Evolutionary conservation across 2,113 vertebrate species (phyloP), one percentile per base, ranked within the genome.

Genomic region (Orthonyx spaldingii): DNA sequence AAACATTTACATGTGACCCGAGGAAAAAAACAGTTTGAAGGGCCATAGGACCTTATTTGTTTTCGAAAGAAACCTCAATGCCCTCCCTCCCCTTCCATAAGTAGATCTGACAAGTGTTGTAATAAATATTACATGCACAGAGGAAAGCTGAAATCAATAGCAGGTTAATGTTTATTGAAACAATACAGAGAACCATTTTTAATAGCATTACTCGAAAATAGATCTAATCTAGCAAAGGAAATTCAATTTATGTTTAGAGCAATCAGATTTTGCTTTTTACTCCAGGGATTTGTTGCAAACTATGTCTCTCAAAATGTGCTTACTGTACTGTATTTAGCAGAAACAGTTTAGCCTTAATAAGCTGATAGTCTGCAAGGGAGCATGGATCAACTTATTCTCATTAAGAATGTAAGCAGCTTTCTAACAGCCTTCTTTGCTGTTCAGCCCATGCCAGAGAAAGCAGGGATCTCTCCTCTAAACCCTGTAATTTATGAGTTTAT

Each of bases 401-500:
- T 97, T 97, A 98, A 97, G 93, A 93, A 95, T 94, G 88, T 96
- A 98, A 96, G 96, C 96, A 93, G 95, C 95, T 94, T 96, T 95
- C 85, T 90, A 97, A 93, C 96, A 95, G 94, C 83, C 91, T 89
- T 71, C 95, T 89, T 88, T 75, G 92, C 93, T 97, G 96, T 77
- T 95, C 94, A 96, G 96, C 72, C 96, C 94, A 91, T 84, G 94
- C 64, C 86, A 95, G 75, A 87, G 95, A 97, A 96, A 98, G 97
- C 82, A 94, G 89, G 87, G 89, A 97, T 96, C 87, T 95, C 93
- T 97, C 94, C 95, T 97, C 95, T 97, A 97, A 98, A 97, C 84
- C 95, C 95, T 87, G 23, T 96, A 96, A 98, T 98, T 97, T 98
- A 97, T 94, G 97, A 97, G 97, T 98, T 98, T 98, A 98, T 98